phyloP scores from a whole-genome alignment of 2,113 vertebrate genomes.

The Cheilinus undulatus region DNA sequence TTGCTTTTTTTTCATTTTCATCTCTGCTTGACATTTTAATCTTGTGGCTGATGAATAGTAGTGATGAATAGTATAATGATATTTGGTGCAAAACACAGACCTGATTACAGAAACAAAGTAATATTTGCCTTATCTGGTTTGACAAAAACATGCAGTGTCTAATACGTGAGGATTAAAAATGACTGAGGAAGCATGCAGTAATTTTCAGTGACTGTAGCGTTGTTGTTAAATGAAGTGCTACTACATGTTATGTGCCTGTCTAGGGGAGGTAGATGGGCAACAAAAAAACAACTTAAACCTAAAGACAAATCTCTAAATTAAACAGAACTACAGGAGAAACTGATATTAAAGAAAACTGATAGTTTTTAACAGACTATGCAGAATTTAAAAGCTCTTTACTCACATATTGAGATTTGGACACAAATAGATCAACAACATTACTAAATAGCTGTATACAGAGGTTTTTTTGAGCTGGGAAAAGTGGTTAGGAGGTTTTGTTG shows the following conservation, averaged over 20 bases:
- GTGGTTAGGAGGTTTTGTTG: constrained; percentile 46
- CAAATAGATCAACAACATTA: too few species aligned
- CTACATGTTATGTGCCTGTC: too few species aligned
- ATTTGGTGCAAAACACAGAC: constrained; percentile 4
- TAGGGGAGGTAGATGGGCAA: too few species aligned
- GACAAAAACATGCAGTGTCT: not conserved
- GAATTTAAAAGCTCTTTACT: too few species aligned
- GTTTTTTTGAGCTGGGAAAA: constrained; percentile 27
- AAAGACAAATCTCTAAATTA: too few species aligned
- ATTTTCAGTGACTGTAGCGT: not conserved
- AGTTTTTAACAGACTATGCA: too few species aligned
- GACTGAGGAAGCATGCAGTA: not conserved
- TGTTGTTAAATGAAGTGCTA: not conserved
- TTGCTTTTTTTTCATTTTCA: constrained; percentile 12
- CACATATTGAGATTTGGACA: too few species aligned
- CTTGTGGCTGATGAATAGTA: constrained; percentile 34
- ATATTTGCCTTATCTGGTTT: constrained; percentile 5
- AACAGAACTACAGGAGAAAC: too few species aligned
- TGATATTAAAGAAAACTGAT: too few species aligned
- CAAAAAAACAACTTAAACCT: too few species aligned
- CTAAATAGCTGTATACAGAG: too few species aligned
- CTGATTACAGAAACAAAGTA: constrained; percentile 3
- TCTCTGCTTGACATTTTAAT: constrained; percentile 43
- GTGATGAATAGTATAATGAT: constrained; percentile 10
- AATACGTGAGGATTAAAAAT: not conserved